These are phyloP conservation scores for Aepyceros melampus DNA, from an alignment of 2,113 vertebrate species.

Conservation along the genomic window DNA sequence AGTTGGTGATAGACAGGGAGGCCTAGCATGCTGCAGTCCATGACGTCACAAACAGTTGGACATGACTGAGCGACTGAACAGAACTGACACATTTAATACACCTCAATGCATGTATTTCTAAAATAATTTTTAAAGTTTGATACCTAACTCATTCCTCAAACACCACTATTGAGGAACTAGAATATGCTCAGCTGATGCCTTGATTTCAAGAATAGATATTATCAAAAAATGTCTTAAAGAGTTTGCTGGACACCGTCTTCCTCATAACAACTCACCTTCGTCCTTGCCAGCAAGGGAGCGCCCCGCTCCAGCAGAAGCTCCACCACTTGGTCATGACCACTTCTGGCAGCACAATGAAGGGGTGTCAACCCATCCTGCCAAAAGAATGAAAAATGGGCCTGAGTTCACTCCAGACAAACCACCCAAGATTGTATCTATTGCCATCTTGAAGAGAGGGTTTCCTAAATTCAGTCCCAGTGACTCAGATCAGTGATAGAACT, in stretches of 20 bases:
- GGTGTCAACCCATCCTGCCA: slow-evolving; percentile 95
- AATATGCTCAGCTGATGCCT: background rate
- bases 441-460: background rate
- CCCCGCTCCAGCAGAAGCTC: slow-evolving; percentile 95
- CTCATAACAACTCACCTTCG: slow-evolving; percentile 85
- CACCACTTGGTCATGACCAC: slow-evolving; percentile 95
- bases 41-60: fast-evolving
- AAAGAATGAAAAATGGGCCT: slow-evolving; percentile 8
- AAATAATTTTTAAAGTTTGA: background rate
- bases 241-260: fast-evolving
- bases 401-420: background rate
- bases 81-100: background rate
- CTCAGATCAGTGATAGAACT: background rate
- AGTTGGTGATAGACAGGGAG: background rate
- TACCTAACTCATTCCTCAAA: background rate
- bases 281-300: slow-evolving; percentile 94
- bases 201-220: background rate
- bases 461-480: background rate
- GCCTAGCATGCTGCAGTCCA: background rate
- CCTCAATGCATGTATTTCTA: background rate
- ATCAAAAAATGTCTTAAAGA: background rate
- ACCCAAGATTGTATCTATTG: background rate
- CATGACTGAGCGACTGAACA: background rate
- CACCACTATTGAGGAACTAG: background rate
- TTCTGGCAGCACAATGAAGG: slow-evolving; percentile 95